Evolutionary conservation across 2,113 vertebrate genomes (phyloP).

Genomic region (Pica pica): DNA sequence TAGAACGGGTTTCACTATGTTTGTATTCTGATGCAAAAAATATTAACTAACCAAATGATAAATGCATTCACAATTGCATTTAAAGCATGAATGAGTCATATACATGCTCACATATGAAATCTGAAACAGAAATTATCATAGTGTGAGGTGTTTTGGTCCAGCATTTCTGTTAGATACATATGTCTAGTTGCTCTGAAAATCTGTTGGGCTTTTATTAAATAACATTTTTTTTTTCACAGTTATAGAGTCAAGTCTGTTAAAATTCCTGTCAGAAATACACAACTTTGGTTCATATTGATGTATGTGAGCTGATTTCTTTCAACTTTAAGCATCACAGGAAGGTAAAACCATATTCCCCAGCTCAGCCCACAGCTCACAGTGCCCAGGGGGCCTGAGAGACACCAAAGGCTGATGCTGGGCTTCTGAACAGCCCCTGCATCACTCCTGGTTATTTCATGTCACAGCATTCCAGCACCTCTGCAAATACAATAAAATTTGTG

Average conservation of each 20-base stretch:
- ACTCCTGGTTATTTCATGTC: not conserved
- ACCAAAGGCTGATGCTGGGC: not conserved
- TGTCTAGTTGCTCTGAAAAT: not conserved
- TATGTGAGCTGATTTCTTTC: not conserved
- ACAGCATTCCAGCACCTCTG: not conserved
- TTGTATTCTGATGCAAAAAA: not conserved
- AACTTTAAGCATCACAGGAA: not conserved
- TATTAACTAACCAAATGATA: not conserved
- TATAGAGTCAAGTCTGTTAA: not conserved
- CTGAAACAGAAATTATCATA: not conserved
- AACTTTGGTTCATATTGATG: not conserved
- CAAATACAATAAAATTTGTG: not conserved
- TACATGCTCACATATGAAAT: not conserved
- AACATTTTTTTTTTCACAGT: not conserved
- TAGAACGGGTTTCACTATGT: not conserved
- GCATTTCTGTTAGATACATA: not conserved
- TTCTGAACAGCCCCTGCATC: not conserved
- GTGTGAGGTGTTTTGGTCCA: not conserved
- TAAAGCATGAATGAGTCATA: not conserved
- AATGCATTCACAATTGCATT: not conserved
- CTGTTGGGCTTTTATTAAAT: not conserved
- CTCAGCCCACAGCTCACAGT: not conserved
- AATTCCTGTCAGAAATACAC: not conserved
- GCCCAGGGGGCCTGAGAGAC: not conserved
- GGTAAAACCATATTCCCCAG: not conserved